These are phyloP conservation scores for Sebastolobus alascanus DNA, from an alignment of 2,797 vertebrate species.

Conservation along the genomic window DNA sequence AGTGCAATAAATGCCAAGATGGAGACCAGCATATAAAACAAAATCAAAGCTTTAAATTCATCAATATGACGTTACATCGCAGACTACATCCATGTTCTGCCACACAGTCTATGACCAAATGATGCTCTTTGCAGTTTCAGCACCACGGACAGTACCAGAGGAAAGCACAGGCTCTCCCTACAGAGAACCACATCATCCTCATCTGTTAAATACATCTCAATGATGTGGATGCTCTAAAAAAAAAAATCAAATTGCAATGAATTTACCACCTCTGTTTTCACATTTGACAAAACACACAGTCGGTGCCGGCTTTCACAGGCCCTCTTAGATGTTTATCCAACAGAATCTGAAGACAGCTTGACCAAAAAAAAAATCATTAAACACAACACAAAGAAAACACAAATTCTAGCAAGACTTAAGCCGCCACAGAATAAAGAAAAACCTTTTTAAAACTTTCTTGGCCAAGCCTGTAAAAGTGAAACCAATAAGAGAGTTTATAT, in stretches of 20 bases:
- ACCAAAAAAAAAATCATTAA: neutral
- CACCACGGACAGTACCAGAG: slow-evolving; percentile 56
- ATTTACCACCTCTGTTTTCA: neutral
- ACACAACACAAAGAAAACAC: neutral
- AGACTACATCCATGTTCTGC: neutral
- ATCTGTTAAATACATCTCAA: neutral
- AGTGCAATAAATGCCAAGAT: neutral
- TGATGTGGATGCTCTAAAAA: neutral
- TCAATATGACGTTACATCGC: neutral
- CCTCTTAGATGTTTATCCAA: neutral
- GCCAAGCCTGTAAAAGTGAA: slow-evolving; percentile 23
- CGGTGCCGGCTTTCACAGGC: neutral
- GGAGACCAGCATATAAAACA: neutral
- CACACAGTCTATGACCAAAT: slow-evolving; percentile 2
- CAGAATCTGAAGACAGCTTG: neutral
- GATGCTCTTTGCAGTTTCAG: slow-evolving; percentile 42
- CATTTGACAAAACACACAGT: neutral
- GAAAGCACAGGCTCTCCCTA: neutral
- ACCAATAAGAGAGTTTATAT: neutral
- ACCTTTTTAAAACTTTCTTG: slow-evolving; percentile 48
- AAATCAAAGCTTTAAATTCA: neutral
- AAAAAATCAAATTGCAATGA: neutral
- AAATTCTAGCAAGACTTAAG: neutral
- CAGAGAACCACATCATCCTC: neutral
- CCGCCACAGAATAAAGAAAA: neutral